Conservation (phyloP, 2,888 invertebrate genomes). For the Allophyes oxyacanthae region DNA sequence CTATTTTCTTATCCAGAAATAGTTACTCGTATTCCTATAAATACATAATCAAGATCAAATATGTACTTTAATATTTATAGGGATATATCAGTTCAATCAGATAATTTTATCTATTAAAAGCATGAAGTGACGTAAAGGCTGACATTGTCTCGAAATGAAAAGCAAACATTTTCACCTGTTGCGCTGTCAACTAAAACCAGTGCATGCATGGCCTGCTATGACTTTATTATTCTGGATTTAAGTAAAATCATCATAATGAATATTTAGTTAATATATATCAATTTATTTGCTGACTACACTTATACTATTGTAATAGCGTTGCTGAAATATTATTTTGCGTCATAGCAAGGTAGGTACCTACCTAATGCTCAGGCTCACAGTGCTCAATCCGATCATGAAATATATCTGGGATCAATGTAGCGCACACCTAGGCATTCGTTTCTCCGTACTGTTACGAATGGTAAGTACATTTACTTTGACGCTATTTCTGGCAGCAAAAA, state of each 20-base stretch:
- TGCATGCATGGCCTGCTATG: background rate
- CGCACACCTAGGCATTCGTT: constrained; percentile 40
- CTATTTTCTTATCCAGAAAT: constrained; percentile 6
- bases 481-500: constrained; percentile 48
- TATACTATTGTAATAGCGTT: constrained; percentile 29
- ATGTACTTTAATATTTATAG: constrained; percentile 21
- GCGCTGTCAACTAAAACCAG: constrained; percentile 13
- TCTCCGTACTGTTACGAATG: constrained; percentile 31
- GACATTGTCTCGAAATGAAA: constrained; percentile 14
- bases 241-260: constrained; percentile 15
- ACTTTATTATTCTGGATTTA: background rate
- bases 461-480: constrained; percentile 32
- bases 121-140: constrained; percentile 21
- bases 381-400: constrained; percentile 19
- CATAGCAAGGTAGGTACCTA: constrained; percentile 36
- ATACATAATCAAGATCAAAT: constrained; percentile 28
- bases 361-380: constrained; percentile 31
- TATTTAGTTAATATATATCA: constrained; percentile 7
- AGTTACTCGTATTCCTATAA: constrained; percentile 27
- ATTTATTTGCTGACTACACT: constrained; percentile 40
- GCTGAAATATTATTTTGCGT: constrained; percentile 45
- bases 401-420: constrained; percentile 25
- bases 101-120: constrained; percentile 28
- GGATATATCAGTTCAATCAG: constrained; percentile 19
- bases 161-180: constrained; percentile 19